Percentiles rank a stretch among this genome's conserved stretches.
These are phyloP conservation scores for Microctonus brassicae DNA, from an alignment of 2,888 invertebrate genomes.

Conservation along the genomic window DNA sequence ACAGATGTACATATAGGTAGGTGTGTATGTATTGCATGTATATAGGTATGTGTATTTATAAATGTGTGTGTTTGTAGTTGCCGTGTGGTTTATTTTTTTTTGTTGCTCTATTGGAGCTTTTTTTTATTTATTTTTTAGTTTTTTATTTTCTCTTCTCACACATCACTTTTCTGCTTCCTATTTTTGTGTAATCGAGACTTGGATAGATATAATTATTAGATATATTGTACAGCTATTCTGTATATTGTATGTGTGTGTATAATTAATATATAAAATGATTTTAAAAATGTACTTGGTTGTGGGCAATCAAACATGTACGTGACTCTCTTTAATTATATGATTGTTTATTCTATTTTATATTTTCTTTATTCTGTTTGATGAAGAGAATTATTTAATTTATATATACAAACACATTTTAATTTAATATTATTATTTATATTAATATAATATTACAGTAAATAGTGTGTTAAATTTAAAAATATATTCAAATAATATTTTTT, in stretches of 20 bases:
- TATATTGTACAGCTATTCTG: too few relatives aligned
- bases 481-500: too few relatives aligned
- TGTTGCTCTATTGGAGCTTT: conserved; percentile 2
- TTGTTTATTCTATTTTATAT: conserved; percentile 17
- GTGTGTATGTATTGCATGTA: too few relatives aligned
- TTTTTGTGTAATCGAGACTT: conserved; percentile 13
- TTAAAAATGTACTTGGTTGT: conserved; percentile 40
- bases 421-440: too few relatives aligned
- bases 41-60: too few relatives aligned
- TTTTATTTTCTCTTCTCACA: conserved; percentile 21
- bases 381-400: too few relatives aligned
- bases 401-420: too few relatives aligned
- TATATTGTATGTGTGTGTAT: conserved; percentile 46
- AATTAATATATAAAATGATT: conserved; percentile 59
- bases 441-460: too few relatives aligned
- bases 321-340: conserved; percentile 52
- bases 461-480: too few relatives aligned
- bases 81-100: background rate
- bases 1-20: too few relatives aligned
- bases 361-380: background rate
- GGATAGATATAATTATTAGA: background rate
- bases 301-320: conserved; percentile 54
- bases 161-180: conserved; percentile 27
- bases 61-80: too few relatives aligned
- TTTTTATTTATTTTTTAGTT: conserved; percentile 1